Evolutionary conservation across 2,113 vertebrate genomes (phyloP).

Genomic region (Piaya cayana): DNA sequence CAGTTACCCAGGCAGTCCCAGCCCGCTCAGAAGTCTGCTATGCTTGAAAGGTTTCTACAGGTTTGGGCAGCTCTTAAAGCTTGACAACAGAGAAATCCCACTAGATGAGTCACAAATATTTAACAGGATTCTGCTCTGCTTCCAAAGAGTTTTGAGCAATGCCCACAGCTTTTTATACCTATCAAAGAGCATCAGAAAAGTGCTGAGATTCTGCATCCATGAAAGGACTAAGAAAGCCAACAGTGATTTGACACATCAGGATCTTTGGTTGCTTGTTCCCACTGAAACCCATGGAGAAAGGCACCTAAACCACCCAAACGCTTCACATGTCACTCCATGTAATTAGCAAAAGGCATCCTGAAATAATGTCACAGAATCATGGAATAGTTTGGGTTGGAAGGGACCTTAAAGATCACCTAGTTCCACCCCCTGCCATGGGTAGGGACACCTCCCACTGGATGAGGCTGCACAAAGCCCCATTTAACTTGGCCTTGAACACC

Average conservation of each 20-base stretch:
- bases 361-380: background rate
- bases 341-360: background rate
- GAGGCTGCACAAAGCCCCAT: too few species aligned
- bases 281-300: background rate
- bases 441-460: too few species aligned
- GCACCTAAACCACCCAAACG: background rate
- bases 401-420: too few species aligned
- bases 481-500: too few species aligned
- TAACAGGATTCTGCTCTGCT: background rate
- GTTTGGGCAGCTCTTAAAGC: background rate
- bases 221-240: background rate
- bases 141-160: background rate
- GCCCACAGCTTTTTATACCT: background rate
- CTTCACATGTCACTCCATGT: background rate
- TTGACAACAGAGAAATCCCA: background rate
- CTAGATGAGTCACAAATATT: slow-evolving; percentile 21
- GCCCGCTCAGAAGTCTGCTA: background rate
- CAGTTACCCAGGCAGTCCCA: background rate
- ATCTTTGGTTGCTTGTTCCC: background rate
- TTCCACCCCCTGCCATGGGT: too few species aligned
- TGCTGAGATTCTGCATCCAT: background rate
- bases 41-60: background rate
- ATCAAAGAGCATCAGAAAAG: background rate
- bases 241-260: background rate
- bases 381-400: too few species aligned